phyloP scores from a whole-genome alignment of 2,113 vertebrate genomes.

The Muscicapa adusta region DNA sequence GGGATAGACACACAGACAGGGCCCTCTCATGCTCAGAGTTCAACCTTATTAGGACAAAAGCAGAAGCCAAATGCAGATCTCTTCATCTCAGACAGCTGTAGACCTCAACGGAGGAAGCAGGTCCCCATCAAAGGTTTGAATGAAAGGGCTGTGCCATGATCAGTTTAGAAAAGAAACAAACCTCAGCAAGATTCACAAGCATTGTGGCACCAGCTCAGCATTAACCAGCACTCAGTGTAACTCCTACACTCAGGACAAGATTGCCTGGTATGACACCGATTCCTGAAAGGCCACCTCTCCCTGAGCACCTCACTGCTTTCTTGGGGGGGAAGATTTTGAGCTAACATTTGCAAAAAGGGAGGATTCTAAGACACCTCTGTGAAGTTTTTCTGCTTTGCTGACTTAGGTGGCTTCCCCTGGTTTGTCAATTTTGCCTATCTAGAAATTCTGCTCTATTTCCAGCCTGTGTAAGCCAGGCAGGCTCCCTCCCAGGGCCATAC shows the following conservation, averaged over 20 bases:
- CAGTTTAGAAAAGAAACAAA: neutral
- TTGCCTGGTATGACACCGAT: accelerated
- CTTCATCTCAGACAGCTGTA: neutral
- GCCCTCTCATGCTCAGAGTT: neutral
- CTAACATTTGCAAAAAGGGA: neutral
- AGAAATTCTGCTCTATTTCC: neutral
- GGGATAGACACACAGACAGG: neutral
- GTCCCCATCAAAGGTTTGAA: neutral
- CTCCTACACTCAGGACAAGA: neutral
- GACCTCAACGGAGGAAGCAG: neutral
- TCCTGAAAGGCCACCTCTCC: neutral
- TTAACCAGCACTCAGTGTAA: neutral
- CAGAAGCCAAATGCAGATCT: neutral
- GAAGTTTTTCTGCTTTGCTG: neutral
- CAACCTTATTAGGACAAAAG: neutral
- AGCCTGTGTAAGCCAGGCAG: neutral
- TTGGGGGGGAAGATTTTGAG: neutral
- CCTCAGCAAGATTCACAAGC: neutral
- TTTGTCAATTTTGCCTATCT: neutral
- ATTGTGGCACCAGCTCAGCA: neutral
- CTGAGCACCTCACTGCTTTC: neutral
- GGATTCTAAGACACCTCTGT: neutral
- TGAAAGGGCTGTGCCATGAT: neutral
- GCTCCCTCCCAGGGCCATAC: accelerated
- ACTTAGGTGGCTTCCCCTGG: neutral